Conservation (phyloP, 92 coral and sea anemone species). For the Micromussa lordhowensis region DNA sequence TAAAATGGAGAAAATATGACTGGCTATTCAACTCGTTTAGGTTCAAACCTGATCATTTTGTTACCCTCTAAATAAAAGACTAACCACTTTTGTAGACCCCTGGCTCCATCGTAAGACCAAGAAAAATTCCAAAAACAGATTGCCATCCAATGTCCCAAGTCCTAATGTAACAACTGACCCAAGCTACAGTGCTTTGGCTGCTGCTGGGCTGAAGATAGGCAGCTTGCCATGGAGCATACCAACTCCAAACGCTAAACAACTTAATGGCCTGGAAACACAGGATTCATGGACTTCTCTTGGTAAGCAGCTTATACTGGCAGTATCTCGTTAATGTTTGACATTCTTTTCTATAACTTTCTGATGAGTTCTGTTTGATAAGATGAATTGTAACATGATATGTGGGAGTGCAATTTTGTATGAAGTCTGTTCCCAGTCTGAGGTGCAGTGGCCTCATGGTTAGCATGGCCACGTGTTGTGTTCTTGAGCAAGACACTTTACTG, state of each 20-base stretch:
- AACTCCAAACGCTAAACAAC: constrained; percentile 6
- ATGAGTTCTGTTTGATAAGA: background rate
- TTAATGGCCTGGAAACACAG: constrained; percentile 53
- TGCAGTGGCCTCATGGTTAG: too few relatives aligned
- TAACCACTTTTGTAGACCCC: constrained; percentile 61
- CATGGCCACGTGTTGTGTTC: too few relatives aligned
- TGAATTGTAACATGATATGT: background rate
- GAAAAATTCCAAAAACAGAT: constrained; percentile 74
- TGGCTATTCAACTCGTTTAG: too few relatives aligned
- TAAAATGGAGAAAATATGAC: too few relatives aligned
- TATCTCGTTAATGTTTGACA: too few relatives aligned
- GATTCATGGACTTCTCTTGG: constrained; percentile 13
- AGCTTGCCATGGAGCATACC: constrained; percentile 75
- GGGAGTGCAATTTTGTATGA: background rate
- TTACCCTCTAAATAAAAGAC: background rate
- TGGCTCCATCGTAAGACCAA: constrained; percentile 88
- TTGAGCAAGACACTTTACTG: too few relatives aligned
- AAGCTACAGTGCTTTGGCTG: constrained; percentile 83
- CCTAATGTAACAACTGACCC: constrained; percentile 60
- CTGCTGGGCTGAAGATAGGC: constrained; percentile 91
- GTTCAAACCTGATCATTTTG: background rate
- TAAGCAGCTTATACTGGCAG: background rate
- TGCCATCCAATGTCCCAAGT: constrained; percentile 61
- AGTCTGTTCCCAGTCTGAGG: background rate
- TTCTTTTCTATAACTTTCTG: too few relatives aligned